Base-by-base conservation (phyloP, 64 coral and sea anemone species). In the Porites australiensis region DNA sequence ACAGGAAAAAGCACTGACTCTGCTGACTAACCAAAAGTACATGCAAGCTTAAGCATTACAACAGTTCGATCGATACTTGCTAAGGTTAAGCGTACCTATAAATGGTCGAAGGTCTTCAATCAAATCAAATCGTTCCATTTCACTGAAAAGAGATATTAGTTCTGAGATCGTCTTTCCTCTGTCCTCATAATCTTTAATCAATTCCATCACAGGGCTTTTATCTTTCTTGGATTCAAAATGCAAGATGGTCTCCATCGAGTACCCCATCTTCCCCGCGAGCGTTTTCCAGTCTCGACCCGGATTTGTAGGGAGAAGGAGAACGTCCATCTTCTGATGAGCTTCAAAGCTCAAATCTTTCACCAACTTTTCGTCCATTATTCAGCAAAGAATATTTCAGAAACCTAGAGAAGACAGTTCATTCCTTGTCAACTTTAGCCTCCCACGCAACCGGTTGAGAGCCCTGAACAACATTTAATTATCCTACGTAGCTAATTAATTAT, bases 261-360 rank as follows among this genome's bases (percentile, higher is more conserved):
- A 94, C 6, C 82, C 92, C 80, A 97, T 70, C 7, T 76, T 72
- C 50, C 82, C 95, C 22, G 95, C 95, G 5, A 97, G 77, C 3
- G 75, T 74, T 65, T 91, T 97, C 81, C 87, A 97, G 46, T 96
- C 87, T 16, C 79, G 47, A 3, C 83, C 91, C 45, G 59, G 22
- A 2, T 11, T 50, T 3, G 27, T 12, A 12, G 95, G 95, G n/a
- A 72, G 74, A 48, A 97, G 92, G 73, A 74, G 46, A 43, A 74
- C 15, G 18, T 88, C 79, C 16, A 97, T 77, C 23, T 27, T 44
- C 45, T 51, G 27, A 61, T 88, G 95, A 22, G 86, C 95, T 43
- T 87, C 71, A 37, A 88, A 67, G 64, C 66, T 87, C 73, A 97
- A 88, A 79, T 97, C 92, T 61, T 47, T 72, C 18, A 97, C 95